phyloP scores from a whole-genome alignment of 2,113 vertebrate genomes.

The Dolichotis patagonum region DNA sequence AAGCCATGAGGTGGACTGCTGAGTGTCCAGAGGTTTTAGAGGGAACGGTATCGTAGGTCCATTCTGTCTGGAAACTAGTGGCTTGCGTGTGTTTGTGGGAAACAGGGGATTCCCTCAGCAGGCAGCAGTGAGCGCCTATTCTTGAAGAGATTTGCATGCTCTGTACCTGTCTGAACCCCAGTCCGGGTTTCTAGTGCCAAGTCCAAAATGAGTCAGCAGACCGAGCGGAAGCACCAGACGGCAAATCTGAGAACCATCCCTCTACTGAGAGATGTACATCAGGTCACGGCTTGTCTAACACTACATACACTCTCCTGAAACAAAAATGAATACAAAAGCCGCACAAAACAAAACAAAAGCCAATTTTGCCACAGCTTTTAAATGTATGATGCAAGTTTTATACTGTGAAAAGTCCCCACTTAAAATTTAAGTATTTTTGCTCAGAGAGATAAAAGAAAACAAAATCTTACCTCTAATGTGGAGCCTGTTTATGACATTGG shows the following conservation, averaged over 20 bases:
- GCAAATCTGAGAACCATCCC: not conserved
- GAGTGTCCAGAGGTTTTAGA: not conserved
- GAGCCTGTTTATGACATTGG: constrained; percentile 10
- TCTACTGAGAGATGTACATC: not conserved
- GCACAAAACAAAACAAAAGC: not conserved
- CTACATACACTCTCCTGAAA: constrained; percentile 35
- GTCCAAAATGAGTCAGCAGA: not conserved
- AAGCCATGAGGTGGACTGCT: not conserved
- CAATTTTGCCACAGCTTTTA: constrained; percentile 68
- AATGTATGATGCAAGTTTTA: constrained; percentile 56
- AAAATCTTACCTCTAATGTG: constrained; percentile 38
- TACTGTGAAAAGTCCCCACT: constrained; percentile 57
- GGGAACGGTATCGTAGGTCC: no score
- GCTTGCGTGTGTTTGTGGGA: not conserved
- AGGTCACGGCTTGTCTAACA: not conserved
- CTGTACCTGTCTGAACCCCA: not conserved
- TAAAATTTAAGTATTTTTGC: constrained; percentile 63
- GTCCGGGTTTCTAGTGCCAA: not conserved
- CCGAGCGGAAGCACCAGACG: not conserved
- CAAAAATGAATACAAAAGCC: not conserved
- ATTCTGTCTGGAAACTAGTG: not conserved
- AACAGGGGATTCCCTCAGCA: not conserved
- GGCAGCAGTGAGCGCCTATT: not conserved
- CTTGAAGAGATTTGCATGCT: not conserved
- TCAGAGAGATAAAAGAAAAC: constrained; percentile 67